Percentiles rank a stretch among this genome's conserved stretches.
Evolutionary conservation across 2,113 vertebrate genomes (phyloP).

Genomic region (Baryphthengus martii): DNA sequence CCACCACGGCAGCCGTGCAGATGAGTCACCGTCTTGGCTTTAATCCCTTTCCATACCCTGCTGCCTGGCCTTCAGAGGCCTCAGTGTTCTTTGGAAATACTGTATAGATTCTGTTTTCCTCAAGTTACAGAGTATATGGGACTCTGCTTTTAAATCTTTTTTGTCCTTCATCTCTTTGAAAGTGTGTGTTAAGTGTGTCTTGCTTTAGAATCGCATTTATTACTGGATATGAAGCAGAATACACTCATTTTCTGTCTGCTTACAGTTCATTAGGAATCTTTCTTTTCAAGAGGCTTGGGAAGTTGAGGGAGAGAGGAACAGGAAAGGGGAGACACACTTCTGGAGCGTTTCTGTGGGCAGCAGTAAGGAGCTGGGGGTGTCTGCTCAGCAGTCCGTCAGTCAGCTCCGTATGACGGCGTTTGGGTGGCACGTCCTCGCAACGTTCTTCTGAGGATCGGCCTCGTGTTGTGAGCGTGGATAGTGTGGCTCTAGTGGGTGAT

Average conservation of each 20-base stretch:
- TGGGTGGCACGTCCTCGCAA: background rate
- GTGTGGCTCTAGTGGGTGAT: background rate
- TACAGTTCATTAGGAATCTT: background rate
- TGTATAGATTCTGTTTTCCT: background rate
- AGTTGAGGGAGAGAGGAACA: background rate
- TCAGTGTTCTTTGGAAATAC: background rate
- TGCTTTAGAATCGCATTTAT: background rate
- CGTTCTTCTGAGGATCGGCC: background rate
- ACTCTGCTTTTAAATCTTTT: background rate
- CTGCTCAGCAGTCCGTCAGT: background rate
- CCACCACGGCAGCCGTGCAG: background rate
- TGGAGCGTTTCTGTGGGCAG: background rate
- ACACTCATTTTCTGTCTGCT: background rate
- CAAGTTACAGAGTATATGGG: background rate
- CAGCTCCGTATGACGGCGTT: background rate
- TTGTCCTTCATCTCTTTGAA: background rate
- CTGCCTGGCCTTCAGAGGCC: background rate
- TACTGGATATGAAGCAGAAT: background rate
- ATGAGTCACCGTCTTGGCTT: background rate
- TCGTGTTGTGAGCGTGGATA: background rate
- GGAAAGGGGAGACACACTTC: background rate
- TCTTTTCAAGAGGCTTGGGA: background rate
- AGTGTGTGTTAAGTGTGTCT: background rate
- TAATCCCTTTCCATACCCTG: background rate
- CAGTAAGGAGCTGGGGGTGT: accelerated